phyloP scores from a whole-genome alignment of 2,888 invertebrate genomes.

The Folsomia candida region DNA sequence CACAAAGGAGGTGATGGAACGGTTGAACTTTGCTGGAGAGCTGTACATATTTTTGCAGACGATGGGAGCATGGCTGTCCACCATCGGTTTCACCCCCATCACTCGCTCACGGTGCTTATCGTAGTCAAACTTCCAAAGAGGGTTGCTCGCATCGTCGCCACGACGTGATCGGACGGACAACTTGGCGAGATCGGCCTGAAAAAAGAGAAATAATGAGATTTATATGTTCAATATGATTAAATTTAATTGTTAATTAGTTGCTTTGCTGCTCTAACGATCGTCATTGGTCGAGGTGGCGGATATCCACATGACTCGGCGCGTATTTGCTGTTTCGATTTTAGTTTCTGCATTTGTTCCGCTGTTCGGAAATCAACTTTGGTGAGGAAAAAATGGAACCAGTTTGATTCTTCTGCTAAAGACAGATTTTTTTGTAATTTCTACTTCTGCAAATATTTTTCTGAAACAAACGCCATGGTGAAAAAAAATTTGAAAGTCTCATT shows the following conservation, averaged over 20 bases:
- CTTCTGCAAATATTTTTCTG: too few species aligned
- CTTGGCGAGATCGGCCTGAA: slow-evolving; percentile 6
- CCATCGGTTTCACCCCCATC: slow-evolving; percentile 27
- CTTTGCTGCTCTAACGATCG: background rate
- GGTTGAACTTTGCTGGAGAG: slow-evolving; percentile 38
- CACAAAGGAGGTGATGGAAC: slow-evolving; percentile 37
- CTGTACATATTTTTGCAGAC: slow-evolving; percentile 29
- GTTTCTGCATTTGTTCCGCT: too few species aligned
- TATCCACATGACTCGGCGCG: background rate
- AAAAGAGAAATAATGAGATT: background rate
- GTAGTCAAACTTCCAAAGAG: slow-evolving; percentile 21
- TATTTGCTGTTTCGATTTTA: too few species aligned
- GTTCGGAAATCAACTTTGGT: too few species aligned
- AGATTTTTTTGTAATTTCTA: too few species aligned
- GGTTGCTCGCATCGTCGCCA: slow-evolving; percentile 32
- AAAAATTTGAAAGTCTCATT: too few species aligned
- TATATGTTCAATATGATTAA: background rate
- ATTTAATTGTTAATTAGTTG: background rate
- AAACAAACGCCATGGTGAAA: too few species aligned
- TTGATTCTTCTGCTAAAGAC: too few species aligned
- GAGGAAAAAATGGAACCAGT: too few species aligned
- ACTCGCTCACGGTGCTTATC: slow-evolving; percentile 37
- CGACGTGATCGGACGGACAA: slow-evolving; percentile 23
- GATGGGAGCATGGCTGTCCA: slow-evolving; percentile 39
- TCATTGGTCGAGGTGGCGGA: background rate